Base-by-base conservation (phyloP, 2,888 invertebrate species). In the Tetropium fuscum region DNA sequence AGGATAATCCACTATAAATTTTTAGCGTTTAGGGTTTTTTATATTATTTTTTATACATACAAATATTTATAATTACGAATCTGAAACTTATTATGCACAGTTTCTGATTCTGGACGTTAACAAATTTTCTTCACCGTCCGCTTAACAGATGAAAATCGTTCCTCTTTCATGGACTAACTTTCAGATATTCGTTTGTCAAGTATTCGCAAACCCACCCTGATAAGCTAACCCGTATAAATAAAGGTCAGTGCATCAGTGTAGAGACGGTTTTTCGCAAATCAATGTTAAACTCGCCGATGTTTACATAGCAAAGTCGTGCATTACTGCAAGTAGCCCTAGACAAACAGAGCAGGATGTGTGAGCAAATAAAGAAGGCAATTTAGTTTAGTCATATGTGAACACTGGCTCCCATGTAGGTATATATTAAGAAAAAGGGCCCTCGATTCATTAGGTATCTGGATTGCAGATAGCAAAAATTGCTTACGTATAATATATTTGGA, bases 301-400 rank as follows among this genome's bases (percentile, higher is more conserved):
- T 75, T 72, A 72, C 75, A 72, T 56, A 76, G 73, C 68, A 76
- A 74, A 75, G 75, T 73, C 75, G 73, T 77, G 77, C 77, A 77
- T 77, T 77, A 77, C 73, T 74, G 71, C 76, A 73, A 76, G 75
- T 74, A 76, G 75, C 71, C 76, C 74, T 76, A 68, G 68, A 69
- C 68, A 77, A 76, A 77, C 77, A 77, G 53, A 59, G 63, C 66
- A 70, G 66, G 73, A 74, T 72, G 73, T 72, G 71, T 68, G 75
- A 66, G 74, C 66, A 76, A 76, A 76, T 74, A 77, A 66, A 74
- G 74, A 60, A 70, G 68, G 70, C 71, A 74, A 72, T 74, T 72
- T 65, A 62, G 68, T 64, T 71, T 64, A 69, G 70, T 66, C 67
- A 62, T 70, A 68, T 62, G 64, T 63, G 64, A 66, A 68, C 66